Conservation (phyloP, 2,113 vertebrate species). For the Poeciliopsis prolifica region DNA sequence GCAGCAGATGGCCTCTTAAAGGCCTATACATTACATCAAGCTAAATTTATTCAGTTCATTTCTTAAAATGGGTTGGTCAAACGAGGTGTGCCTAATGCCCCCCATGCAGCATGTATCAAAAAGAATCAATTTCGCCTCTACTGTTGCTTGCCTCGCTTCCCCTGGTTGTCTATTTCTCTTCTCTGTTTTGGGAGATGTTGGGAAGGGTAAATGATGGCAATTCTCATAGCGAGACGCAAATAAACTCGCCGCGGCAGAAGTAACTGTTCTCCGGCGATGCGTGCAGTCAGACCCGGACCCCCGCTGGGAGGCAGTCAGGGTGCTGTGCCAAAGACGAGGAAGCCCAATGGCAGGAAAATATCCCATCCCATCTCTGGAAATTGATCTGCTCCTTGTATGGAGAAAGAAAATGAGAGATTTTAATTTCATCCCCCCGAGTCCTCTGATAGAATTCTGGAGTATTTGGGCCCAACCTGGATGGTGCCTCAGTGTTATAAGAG, state of each 20-base stretch:
- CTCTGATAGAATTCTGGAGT: constrained; percentile 77
- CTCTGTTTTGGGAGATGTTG: constrained; percentile 71
- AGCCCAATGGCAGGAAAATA: constrained; percentile 83
- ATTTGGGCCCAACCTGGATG: constrained; percentile 68
- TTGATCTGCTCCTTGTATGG: constrained; percentile 83
- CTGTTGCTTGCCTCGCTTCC: constrained; percentile 67
- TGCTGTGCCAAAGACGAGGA: constrained; percentile 78
- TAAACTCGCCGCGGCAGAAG: constrained; percentile 82
- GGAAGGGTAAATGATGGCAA: constrained; percentile 83
- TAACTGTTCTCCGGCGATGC: constrained; percentile 81
- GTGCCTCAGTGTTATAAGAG: constrained; percentile 64
- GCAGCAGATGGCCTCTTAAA: constrained; percentile 34
- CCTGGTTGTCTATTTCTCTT: constrained; percentile 77
- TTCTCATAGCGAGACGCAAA: constrained; percentile 84
- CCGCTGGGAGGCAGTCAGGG: constrained; percentile 81
- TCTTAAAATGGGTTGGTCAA: constrained; percentile 69
- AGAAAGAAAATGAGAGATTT: constrained; percentile 82
- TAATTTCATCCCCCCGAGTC: constrained; percentile 78
- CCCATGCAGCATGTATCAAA: constrained; percentile 73
- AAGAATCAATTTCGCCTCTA: constrained; percentile 81
- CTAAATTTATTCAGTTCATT: constrained; percentile 78
- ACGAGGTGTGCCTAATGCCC: constrained; percentile 73
- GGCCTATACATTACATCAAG: constrained; percentile 57
- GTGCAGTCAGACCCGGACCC: constrained; percentile 75
- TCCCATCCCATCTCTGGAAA: constrained; percentile 82